phyloP scores from a whole-genome alignment of 1,140 invertebrate genomes.

The Drosophila athabasca region DNA sequence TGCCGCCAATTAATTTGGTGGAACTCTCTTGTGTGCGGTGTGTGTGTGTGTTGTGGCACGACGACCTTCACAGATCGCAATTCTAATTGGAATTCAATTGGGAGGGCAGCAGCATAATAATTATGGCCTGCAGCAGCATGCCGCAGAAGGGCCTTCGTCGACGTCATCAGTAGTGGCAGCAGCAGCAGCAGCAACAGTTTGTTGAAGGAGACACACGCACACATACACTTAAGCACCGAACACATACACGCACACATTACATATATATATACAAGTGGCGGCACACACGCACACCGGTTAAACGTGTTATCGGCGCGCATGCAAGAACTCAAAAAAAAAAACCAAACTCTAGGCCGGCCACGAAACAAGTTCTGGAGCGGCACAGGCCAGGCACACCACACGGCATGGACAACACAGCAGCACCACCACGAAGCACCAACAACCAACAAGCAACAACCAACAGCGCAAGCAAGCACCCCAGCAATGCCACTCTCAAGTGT shows the following conservation, averaged over 20 bases:
- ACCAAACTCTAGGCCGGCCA: constrained; percentile 55
- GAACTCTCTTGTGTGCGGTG: constrained; percentile 1
- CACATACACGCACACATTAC: constrained; percentile 33
- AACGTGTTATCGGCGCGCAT: constrained; percentile 78
- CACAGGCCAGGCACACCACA: constrained; percentile 1
- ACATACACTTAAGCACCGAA: constrained; percentile 26
- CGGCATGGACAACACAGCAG: constrained; percentile 10
- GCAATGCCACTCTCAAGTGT: constrained; percentile 56
- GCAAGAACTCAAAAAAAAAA: constrained; percentile 44
- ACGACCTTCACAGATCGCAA: constrained; percentile 61
- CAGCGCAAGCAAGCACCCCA: constrained; percentile 1
- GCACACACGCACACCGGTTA: constrained; percentile 76
- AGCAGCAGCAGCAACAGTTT: constrained; percentile 68
- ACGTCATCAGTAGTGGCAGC: constrained; percentile 41
- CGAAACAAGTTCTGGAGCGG: constrained; percentile 75
- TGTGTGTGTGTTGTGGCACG: neutral
- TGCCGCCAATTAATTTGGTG: constrained; percentile 32
- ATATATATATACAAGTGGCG: constrained; percentile 47
- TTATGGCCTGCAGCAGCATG: constrained; percentile 44
- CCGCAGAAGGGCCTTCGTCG: constrained; percentile 46
- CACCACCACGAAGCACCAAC: constrained; percentile 27
- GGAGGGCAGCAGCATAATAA: constrained; percentile 30
- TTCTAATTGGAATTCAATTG: constrained; percentile 72
- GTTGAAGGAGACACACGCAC: constrained; percentile 64
- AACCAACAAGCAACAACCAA: constrained; percentile 18